These are phyloP conservation scores for Xestia rhomboidea DNA, from an alignment of 2,888 invertebrate species.

Conservation along the genomic window DNA sequence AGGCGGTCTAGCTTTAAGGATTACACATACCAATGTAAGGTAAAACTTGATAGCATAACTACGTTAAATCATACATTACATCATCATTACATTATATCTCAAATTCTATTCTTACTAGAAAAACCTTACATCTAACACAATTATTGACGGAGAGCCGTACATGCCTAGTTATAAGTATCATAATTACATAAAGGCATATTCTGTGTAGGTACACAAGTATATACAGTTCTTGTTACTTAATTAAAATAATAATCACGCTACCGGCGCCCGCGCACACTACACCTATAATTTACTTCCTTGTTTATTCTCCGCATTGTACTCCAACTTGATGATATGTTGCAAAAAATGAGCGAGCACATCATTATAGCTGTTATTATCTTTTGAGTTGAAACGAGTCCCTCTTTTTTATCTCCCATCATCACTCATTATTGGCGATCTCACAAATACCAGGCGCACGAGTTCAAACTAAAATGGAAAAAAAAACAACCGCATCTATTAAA, in stretches of 20 bases:
- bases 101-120: neutral
- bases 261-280: conserved; percentile 27
- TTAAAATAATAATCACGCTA: conserved; percentile 23
- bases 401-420: conserved; percentile 13
- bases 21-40: too few species aligned
- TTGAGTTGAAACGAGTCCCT: neutral
- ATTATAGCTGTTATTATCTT: conserved; percentile 13
- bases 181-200: neutral
- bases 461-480: conserved; percentile 7
- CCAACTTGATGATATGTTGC: conserved; percentile 1
- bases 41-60: neutral
- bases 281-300: conserved; percentile 27
- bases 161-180: neutral
- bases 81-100: neutral
- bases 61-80: neutral
- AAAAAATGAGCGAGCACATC: conserved; percentile 39
- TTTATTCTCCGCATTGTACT: conserved; percentile 19
- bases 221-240: neutral
- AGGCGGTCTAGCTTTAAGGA: too few species aligned
- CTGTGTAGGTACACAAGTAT: neutral
- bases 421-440: conserved; percentile 2
- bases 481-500: neutral
- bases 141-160: neutral
- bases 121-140: neutral
- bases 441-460: neutral